Conservation (phyloP, 2,113 vertebrate species). For the Astur gentilis region DNA sequence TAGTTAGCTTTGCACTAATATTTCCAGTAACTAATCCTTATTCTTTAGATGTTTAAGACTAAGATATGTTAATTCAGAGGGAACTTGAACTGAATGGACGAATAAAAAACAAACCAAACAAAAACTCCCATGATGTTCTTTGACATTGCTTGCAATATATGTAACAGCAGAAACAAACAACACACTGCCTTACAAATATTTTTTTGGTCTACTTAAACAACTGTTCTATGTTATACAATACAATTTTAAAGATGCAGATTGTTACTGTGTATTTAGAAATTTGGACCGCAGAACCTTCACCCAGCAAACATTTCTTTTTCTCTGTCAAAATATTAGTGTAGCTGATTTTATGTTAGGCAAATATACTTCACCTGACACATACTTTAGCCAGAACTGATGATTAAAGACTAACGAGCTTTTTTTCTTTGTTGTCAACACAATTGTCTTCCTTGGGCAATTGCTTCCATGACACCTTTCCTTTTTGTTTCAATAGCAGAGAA, state of each 20-base stretch:
- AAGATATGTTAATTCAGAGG: neutral
- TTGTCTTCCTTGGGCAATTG: neutral
- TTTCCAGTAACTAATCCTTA: neutral
- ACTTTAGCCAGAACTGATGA: neutral
- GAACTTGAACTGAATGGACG: neutral
- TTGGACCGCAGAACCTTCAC: neutral
- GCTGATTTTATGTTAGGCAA: neutral
- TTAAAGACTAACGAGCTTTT: neutral
- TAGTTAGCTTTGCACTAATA: neutral
- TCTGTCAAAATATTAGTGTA: neutral
- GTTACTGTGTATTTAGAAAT: neutral
- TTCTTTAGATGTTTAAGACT: neutral
- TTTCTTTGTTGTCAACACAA: neutral
- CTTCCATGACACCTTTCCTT: neutral
- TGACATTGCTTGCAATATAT: neutral
- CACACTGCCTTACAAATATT: neutral
- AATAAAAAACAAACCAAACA: neutral
- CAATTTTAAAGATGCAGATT: neutral
- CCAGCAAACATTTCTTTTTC: neutral
- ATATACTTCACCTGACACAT: neutral
- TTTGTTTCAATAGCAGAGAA: neutral
- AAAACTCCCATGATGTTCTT: rapidly evolving
- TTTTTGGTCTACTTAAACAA: neutral
- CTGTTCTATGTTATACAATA: neutral
- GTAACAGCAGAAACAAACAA: neutral